phyloP scores from a whole-genome alignment of 1,140 invertebrate species.

The Eriocheir sinensis region DNA sequence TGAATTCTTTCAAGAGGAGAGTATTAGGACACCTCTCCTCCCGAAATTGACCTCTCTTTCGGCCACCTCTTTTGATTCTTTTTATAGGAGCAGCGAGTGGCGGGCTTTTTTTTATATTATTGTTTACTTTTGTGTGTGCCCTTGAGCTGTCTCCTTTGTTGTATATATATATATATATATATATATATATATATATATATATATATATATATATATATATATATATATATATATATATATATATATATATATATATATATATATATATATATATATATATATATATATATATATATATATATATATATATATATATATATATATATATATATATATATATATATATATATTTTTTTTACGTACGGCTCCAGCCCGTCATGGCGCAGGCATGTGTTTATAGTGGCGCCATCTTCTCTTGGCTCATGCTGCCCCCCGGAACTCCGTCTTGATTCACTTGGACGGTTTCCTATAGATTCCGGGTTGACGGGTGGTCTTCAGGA shows the following conservation, averaged over 20 bases:
- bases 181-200: slow-evolving; percentile 45
- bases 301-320: slow-evolving; percentile 45
- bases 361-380: neutral
- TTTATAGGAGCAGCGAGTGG: no score
- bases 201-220: slow-evolving; percentile 45
- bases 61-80: no score
- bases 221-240: slow-evolving; percentile 45
- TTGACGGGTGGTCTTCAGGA: neutral
- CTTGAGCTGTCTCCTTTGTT: no score
- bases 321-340: slow-evolving; percentile 45
- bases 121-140: no score
- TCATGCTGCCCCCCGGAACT: no score
- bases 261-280: slow-evolving; percentile 45
- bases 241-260: slow-evolving; percentile 41
- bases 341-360: slow-evolving; percentile 18
- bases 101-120: no score
- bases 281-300: slow-evolving; percentile 45
- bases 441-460: no score
- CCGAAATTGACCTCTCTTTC: no score
- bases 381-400: no score
- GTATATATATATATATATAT: slow-evolving; percentile 43
- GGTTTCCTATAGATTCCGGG: neutral
- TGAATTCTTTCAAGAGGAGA: no score
- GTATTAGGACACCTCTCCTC: no score
- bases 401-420: no score